These are phyloP conservation scores for Balanococcus diminutus DNA, from an alignment of 2,888 invertebrate genomes.

Conservation along the genomic window DNA sequence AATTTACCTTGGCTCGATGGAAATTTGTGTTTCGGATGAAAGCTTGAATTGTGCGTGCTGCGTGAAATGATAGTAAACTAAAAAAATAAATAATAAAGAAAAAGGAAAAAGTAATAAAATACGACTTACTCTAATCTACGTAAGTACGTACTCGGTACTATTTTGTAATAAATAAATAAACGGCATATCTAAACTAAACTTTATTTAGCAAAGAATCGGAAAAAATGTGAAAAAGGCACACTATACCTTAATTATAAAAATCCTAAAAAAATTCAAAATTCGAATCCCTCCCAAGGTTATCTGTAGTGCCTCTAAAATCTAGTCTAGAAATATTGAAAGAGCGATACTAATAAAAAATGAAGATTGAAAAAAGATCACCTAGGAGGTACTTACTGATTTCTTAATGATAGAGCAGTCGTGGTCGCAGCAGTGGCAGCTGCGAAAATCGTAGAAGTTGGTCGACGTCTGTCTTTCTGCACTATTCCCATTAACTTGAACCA, in stretches of 20 bases:
- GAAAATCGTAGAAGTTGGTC: constrained; percentile 10
- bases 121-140: background rate
- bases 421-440: constrained; percentile 3
- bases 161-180: background rate
- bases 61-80: constrained; percentile 17
- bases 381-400: constrained; percentile 26
- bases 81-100: constrained; percentile 17
- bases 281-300: background rate
- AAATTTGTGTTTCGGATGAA: background rate
- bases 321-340: background rate
- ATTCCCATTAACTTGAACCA: constrained; percentile 85
- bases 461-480: constrained; percentile 76
- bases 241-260: background rate
- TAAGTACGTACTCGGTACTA: no score
- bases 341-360: background rate
- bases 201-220: background rate
- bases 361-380: background rate
- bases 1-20: background rate
- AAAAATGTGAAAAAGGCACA: background rate
- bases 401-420: background rate
- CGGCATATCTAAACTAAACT: background rate
- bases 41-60: constrained; percentile 22
- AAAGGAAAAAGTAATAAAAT: background rate
- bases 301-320: background rate
- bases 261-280: background rate